These are phyloP conservation scores for Streblospio benedicti DNA, from an alignment of 1,140 invertebrate genomes.

Conservation along the genomic window DNA sequence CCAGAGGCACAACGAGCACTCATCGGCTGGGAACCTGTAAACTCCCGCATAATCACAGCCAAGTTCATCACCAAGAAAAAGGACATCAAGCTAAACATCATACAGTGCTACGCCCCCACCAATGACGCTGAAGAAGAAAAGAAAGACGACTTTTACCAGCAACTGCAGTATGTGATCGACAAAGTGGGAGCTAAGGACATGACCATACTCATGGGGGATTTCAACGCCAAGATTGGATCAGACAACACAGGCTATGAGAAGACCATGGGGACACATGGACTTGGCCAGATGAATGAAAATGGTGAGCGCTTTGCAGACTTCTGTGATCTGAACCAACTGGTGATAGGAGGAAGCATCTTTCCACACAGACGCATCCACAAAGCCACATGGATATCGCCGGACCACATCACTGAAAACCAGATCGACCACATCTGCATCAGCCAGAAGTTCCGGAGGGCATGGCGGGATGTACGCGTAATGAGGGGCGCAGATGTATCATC, in stretches of 20 bases:
- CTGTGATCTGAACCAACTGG: slow-evolving; percentile 20
- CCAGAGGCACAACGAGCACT: no score
- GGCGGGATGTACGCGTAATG: no score
- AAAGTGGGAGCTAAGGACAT: slow-evolving; percentile 13
- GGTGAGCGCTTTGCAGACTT: slow-evolving; percentile 17
- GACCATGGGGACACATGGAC: slow-evolving; percentile 21
- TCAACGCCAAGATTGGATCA: slow-evolving; percentile 23
- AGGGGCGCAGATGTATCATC: no score
- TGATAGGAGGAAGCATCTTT: slow-evolving; percentile 20
- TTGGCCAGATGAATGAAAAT: slow-evolving; percentile 20
- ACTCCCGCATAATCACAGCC: slow-evolving; percentile 11
- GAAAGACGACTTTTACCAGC: not conserved
- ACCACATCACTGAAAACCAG: slow-evolving; percentile 15
- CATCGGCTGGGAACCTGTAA: slow-evolving; percentile 12
- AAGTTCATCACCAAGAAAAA: not conserved
- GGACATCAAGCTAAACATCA: not conserved
- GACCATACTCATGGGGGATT: slow-evolving; percentile 19
- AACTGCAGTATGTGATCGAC: slow-evolving; percentile 1
- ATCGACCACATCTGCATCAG: slow-evolving; percentile 15
- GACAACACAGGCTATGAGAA: slow-evolving; percentile 19
- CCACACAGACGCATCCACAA: slow-evolving; percentile 22
- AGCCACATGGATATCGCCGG: slow-evolving; percentile 22
- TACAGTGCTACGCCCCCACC: not conserved
- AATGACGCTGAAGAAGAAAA: not conserved
- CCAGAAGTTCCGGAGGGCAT: slow-evolving; percentile 4